Percentiles rank a stretch among this genome's conserved stretches.
Evolutionary conservation across 2,113 vertebrate species (phyloP).

Genomic region (Pimephales promelas): DNA sequence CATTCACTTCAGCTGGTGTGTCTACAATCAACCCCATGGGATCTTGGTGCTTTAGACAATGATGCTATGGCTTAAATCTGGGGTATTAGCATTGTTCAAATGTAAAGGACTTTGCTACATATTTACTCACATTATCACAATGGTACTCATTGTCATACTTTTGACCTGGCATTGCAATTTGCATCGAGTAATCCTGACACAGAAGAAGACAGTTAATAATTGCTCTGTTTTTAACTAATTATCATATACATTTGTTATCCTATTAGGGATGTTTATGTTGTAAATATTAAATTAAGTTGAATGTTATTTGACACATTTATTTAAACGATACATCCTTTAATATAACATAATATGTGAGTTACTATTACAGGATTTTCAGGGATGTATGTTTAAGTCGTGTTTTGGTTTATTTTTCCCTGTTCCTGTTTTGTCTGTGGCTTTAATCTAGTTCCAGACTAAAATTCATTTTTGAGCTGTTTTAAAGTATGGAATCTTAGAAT

Average conservation of each 20-base stretch:
- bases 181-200: neutral
- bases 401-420: too few species aligned
- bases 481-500: too few species aligned
- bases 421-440: too few species aligned
- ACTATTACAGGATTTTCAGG: too few species aligned
- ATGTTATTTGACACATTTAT: neutral
- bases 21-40: neutral
- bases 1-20: slow-evolving; percentile 8
- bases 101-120: slow-evolving; percentile 27
- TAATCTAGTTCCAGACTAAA: too few species aligned
- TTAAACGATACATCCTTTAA: neutral
- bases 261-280: neutral
- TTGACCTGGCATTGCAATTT: neutral
- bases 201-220: neutral
- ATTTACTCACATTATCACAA: slow-evolving; percentile 36
- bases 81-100: slow-evolving; percentile 6
- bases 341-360: neutral
- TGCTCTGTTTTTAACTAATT: neutral
- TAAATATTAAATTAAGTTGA: too few species aligned
- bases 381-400: too few species aligned
- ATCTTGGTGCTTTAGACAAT: slow-evolving; percentile 11
- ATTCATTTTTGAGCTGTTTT: too few species aligned
- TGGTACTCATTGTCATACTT: slow-evolving; percentile 1
- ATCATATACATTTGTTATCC: neutral
- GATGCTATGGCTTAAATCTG: neutral